Base-by-base conservation (phyloP, 2,888 invertebrate genomes). In the Eristalis pertinax region DNA sequence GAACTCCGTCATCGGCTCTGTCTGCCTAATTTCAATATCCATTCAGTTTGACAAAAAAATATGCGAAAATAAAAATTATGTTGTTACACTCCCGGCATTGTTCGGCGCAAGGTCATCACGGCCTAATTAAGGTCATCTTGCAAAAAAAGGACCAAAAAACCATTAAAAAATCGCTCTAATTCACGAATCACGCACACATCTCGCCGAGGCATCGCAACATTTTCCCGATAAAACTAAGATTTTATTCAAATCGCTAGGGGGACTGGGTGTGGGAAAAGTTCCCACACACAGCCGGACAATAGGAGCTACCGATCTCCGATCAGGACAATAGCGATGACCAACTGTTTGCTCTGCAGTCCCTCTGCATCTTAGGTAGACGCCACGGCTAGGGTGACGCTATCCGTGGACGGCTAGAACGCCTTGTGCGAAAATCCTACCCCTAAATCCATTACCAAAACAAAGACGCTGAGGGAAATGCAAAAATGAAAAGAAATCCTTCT, bases 391-490 rank as follows among this genome's bases (percentile, higher is more conserved):
- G 68, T 79, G 78, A 72, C 62, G 41, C 68, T 19, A 7, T n/a
- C n/a, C 58, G 19, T 60, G 19, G 50, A 50, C 50, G 70, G 32
- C 32, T 32, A 32, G 32, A 8, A 64, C 74, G 50, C 64, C 75
- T 68, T 87, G 87, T 87, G 87, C 87, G 87, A 87, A 87, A 87
- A 87, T 87, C 83, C 68, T 35, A 80, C 76, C 87, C 87, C 84
- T 87, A 87, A 87, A 73, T 84, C 87, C 32, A 87, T 87, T 87
- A 87, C 32, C 72, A 69, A 84, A 76, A 80, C 83, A 83, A 87
- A 76, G 76, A 35, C 38, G 22, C 64, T 11, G 26, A 75, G 65
- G 86, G 74, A 75, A 83, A 87, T 87, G 87, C 87, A 83, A 87
- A 87, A 85, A 64, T 4, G 24, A 24, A 29, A 50, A 50, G 50